phyloP scores from a whole-genome alignment of 2,797 vertebrate species.

The Arnoldichthys spilopterus region DNA sequence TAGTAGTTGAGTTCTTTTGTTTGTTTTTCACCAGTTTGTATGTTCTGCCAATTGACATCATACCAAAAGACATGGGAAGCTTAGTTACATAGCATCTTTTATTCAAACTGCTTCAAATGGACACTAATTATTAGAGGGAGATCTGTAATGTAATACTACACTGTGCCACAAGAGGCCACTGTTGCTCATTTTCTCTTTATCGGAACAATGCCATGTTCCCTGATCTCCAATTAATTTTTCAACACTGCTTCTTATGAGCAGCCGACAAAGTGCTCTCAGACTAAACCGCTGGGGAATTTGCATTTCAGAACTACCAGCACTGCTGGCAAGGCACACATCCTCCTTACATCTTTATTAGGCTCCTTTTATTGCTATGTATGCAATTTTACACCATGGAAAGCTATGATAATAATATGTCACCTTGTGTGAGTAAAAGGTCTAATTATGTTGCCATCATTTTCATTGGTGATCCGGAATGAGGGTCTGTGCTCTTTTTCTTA shows the following conservation, averaged over 20 bases:
- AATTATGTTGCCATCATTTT: no score
- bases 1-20: no score
- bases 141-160: background rate
- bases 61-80: no score
- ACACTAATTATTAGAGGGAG: no score
- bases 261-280: background rate
- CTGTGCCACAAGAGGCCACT: slow-evolving; percentile 1
- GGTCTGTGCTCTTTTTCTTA: no score
- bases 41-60: no score
- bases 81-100: no score
- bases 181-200: background rate
- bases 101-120: no score
- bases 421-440: no score
- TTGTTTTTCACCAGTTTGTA: no score
- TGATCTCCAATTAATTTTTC: background rate
- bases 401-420: no score
- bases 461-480: no score
- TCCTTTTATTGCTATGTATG: background rate
- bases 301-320: background rate
- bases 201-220: background rate
- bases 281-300: background rate
- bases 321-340: background rate
- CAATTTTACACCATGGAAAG: background rate
- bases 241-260: slow-evolving; percentile 15
- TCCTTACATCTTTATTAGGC: background rate